phyloP scores from a whole-genome alignment of 1,140 invertebrate genomes.

The Listronotus oregonensis region DNA sequence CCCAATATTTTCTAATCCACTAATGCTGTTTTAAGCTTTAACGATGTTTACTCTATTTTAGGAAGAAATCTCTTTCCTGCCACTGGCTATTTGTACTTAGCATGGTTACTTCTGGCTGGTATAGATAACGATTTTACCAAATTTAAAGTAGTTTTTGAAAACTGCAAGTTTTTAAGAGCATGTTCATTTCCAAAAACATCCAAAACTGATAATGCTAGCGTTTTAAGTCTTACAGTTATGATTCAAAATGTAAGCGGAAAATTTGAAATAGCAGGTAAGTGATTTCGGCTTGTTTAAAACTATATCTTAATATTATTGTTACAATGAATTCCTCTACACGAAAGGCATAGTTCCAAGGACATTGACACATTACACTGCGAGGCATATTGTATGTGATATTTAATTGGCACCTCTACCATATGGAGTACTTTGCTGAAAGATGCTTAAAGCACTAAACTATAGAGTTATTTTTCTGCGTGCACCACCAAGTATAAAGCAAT shows the following conservation, averaged over 20 bases:
- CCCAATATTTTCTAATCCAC: too few relatives aligned
- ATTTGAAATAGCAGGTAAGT: conserved; percentile 66
- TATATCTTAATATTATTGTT: too few relatives aligned
- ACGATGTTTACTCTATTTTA: conserved; percentile 42
- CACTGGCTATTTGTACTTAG: conserved; percentile 81
- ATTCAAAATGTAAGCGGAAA: conserved; percentile 80
- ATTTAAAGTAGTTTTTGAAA: conserved; percentile 82
- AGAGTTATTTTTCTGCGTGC: too few relatives aligned
- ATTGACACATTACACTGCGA: too few relatives aligned
- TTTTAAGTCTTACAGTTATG: conserved; percentile 71
- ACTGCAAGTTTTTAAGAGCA: conserved; percentile 82
- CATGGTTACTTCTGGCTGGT: conserved; percentile 73
- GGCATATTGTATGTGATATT: too few relatives aligned
- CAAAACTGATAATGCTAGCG: conserved; percentile 9
- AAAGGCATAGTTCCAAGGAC: too few relatives aligned
- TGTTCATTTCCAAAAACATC: conserved; percentile 68
- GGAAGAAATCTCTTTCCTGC: conserved; percentile 86
- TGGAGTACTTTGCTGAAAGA: too few relatives aligned
- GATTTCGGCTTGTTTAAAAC: neutral
- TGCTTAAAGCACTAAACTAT: too few relatives aligned
- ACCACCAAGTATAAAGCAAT: too few relatives aligned
- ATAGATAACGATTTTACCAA: conserved; percentile 53
- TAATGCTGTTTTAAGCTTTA: too few relatives aligned
- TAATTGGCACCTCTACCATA: too few relatives aligned
- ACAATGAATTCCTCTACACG: too few relatives aligned